Evolutionary conservation across 2,113 vertebrate species (phyloP), one percentile per base, ranked within the genome.

Genomic region (Etheostoma cragini): DNA sequence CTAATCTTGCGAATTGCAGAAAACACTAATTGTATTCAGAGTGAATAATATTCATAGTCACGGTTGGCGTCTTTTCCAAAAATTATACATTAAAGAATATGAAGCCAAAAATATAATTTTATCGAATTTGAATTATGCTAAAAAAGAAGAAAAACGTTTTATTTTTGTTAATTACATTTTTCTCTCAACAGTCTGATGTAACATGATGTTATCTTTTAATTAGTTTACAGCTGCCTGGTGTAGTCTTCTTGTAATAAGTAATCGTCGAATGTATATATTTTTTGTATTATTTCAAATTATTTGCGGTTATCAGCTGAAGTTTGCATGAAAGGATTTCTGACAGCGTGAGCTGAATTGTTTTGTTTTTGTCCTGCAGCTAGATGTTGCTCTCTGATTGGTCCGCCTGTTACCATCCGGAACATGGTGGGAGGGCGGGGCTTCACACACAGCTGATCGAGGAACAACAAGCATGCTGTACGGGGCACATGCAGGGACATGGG

Each of bases 331-430:
- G 87, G 52, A 56, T 89, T 82, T 78, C 75, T 87, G 84, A 80
- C 87, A 89, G 84, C 90, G 60, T 92, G 93, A 94, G 86, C 75
- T 76, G 86, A 91, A 94, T 86, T 95, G 93, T 96, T 96, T 95
- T 84, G 93, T 94, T 95, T 81, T 93, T 88, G 80, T 95, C 95
- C 91, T 96, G 95, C 94, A 84, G 95, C 94, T 92, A 90, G 87
- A 93, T 90, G 89, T 94, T 65, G 87, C 85, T 78, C 83, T 88
- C 90, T 92, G 94, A 98, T 98, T 98, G 97, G 97, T 90, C 95
- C 72, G 87, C 89, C 95, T 98, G 97, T 98, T 98, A 98, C 97
- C 96, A 97, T 96, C 97, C 97, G 96, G 97, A 98, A 98, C 95
- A 94, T 72, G 84, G 82, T 82, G 92, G 89, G 89, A 89, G 95